Percentiles rank a stretch among this genome's conserved stretches.
phyloP scores from a whole-genome alignment of 2,113 vertebrate genomes.

The Orycteropus afer region DNA sequence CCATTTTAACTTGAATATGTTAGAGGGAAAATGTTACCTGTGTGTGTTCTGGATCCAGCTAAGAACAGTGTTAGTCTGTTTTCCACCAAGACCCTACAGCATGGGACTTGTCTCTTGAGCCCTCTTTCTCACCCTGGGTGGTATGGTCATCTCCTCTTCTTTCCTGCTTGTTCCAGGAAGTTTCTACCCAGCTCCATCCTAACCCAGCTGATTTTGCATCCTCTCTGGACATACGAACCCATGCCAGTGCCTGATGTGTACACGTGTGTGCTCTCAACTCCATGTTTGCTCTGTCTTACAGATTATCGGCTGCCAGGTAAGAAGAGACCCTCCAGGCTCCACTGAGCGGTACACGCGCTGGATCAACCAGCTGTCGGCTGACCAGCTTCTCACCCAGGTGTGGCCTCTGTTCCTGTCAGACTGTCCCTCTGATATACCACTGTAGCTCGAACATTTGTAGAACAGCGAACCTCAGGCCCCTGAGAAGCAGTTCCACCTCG shows the following conservation, averaged over 20 bases:
- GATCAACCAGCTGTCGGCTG: slow-evolving; percentile 91
- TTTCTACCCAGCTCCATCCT: too few species aligned
- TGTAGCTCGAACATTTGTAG: neutral
- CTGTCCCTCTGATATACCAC: slow-evolving; percentile 69
- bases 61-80: neutral
- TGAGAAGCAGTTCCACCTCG: too few species aligned
- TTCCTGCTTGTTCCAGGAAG: too few species aligned
- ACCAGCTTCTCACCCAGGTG: slow-evolving; percentile 94
- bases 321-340: slow-evolving; percentile 90
- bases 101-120: neutral
- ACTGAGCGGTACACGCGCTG: slow-evolving; percentile 96
- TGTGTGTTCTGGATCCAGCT: neutral
- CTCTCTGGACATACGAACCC: neutral
- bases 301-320: slow-evolving; percentile 94
- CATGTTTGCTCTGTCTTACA: slow-evolving; percentile 76
- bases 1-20: neutral
- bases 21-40: too few species aligned
- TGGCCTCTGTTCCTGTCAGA: neutral
- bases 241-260: neutral
- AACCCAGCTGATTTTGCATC: neutral
- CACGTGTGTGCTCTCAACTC: rapidly evolving
- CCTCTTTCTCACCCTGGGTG: neutral
- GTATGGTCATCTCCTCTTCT: neutral
- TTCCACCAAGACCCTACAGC: neutral
- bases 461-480: too few species aligned